phyloP scores from a whole-genome alignment of 1,140 invertebrate species.

The Antheraea pernyi region DNA sequence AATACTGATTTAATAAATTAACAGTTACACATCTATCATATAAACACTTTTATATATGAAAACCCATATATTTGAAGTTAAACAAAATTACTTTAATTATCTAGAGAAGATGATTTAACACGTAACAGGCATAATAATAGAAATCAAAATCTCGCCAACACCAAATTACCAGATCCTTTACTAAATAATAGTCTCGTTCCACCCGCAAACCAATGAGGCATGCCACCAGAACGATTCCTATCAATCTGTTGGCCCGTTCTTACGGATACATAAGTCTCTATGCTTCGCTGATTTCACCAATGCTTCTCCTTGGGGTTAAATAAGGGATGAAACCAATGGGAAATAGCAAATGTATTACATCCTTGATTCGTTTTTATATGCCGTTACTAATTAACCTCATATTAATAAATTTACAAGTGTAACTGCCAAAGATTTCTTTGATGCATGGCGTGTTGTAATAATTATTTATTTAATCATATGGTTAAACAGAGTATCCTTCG shows the following conservation, averaged over 20 bases:
- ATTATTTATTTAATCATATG: too few relatives aligned
- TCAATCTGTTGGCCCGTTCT: constrained; percentile 49
- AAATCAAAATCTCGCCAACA: not conserved
- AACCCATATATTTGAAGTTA: too few relatives aligned
- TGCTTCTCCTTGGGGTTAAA: constrained; percentile 67
- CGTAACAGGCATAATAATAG: not conserved
- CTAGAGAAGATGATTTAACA: not conserved
- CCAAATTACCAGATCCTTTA: constrained; percentile 24
- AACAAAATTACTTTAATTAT: not conserved
- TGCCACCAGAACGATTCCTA: constrained; percentile 45
- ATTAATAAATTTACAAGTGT: too few relatives aligned
- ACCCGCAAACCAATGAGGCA: constrained; percentile 45
- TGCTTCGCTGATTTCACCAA: constrained; percentile 44
- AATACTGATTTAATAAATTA: too few relatives aligned
- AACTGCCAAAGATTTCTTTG: too few relatives aligned
- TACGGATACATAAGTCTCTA: constrained; percentile 56
- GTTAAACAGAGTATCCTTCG: too few relatives aligned
- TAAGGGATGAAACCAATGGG: constrained; percentile 59
- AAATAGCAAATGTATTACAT: not conserved
- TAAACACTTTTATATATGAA: too few relatives aligned
- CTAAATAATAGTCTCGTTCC: constrained; percentile 20
- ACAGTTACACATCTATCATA: too few relatives aligned
- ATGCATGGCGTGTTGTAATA: too few relatives aligned
- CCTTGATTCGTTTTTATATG: not conserved
- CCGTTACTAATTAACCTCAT: too few relatives aligned